phyloP scores from a whole-genome alignment of 2,113 vertebrate species.

The Chaetura pelagica region DNA sequence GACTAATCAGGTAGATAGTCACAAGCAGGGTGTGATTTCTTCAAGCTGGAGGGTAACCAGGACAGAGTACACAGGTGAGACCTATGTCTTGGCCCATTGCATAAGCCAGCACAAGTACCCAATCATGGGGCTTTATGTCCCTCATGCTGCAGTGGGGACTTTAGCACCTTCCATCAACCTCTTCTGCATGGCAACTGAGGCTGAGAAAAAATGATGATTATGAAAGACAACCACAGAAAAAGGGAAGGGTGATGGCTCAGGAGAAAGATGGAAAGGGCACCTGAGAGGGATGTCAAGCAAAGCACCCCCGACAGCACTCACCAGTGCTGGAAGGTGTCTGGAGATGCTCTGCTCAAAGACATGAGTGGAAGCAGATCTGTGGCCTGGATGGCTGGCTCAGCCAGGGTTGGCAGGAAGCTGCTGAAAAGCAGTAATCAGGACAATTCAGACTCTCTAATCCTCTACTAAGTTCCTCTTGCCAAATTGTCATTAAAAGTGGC shows the following conservation, averaged over 20 bases:
- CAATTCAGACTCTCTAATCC: background rate
- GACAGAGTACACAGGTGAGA: background rate
- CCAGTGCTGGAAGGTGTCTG: background rate
- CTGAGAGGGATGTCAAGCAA: background rate
- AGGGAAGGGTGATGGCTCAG: background rate
- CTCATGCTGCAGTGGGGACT: background rate
- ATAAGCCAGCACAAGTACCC: rapidly evolving
- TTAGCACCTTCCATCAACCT: background rate
- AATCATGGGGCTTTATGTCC: background rate
- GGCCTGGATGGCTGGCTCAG: background rate
- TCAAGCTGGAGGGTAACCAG: background rate
- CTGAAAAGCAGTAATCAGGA: background rate
- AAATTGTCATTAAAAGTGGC: background rate
- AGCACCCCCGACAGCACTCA: background rate
- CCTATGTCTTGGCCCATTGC: background rate
- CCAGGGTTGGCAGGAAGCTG: background rate
- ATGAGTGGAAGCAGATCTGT: background rate
- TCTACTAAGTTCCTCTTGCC: background rate
- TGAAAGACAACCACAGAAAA: rapidly evolving
- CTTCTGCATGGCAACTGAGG: background rate
- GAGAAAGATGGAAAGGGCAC: background rate
- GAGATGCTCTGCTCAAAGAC: background rate
- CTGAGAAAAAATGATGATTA: background rate
- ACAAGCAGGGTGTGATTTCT: background rate
- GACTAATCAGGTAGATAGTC: background rate